Evolutionary conservation across 2,888 invertebrate genomes (phyloP).

Genomic region (Xiphydria camelus): DNA sequence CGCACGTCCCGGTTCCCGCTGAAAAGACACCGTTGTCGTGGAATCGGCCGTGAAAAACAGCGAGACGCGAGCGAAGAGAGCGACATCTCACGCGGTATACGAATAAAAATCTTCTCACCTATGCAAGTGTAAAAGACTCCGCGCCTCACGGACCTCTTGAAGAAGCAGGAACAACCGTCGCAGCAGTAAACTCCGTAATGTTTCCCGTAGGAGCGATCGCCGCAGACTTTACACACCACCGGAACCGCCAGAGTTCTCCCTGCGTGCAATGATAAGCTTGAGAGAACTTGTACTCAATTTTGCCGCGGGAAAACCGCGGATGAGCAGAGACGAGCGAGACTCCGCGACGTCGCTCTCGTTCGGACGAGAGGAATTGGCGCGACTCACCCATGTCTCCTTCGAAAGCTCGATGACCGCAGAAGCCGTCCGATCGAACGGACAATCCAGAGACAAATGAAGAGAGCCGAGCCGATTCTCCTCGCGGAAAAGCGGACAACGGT

Average conservation of each 20-base stretch:
- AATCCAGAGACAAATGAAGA: slow-evolving; percentile 13
- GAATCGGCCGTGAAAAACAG: too few relatives aligned
- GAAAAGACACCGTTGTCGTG: slow-evolving; percentile 25
- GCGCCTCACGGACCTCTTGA: slow-evolving; percentile 79
- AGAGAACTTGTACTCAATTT: too few relatives aligned
- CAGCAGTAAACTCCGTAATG: slow-evolving; percentile 85
- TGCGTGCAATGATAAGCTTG: slow-evolving; percentile 24
- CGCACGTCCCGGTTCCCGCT: slow-evolving; percentile 75
- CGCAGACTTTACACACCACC: slow-evolving; percentile 77
- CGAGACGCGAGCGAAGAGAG: neutral
- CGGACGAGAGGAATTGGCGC: too few relatives aligned
- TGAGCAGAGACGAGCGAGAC: too few relatives aligned
- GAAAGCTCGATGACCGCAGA: slow-evolving; percentile 18
- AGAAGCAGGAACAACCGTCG: slow-evolving; percentile 89
- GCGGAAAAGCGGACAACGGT: too few relatives aligned
- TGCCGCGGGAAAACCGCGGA: too few relatives aligned
- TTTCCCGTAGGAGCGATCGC: slow-evolving; percentile 81
- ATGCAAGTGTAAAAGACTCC: slow-evolving; percentile 77
- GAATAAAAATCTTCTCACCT: slow-evolving; percentile 59
- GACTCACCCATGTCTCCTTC: slow-evolving; percentile 9
- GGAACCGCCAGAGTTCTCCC: slow-evolving; percentile 68
- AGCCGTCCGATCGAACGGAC: slow-evolving; percentile 16
- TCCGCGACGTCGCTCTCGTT: too few relatives aligned
- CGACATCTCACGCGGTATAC: neutral
- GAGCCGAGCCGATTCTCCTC: too few relatives aligned